These are phyloP conservation scores for Manduca sexta DNA, from an alignment of 1,140 invertebrate species.

Conservation along the genomic window DNA sequence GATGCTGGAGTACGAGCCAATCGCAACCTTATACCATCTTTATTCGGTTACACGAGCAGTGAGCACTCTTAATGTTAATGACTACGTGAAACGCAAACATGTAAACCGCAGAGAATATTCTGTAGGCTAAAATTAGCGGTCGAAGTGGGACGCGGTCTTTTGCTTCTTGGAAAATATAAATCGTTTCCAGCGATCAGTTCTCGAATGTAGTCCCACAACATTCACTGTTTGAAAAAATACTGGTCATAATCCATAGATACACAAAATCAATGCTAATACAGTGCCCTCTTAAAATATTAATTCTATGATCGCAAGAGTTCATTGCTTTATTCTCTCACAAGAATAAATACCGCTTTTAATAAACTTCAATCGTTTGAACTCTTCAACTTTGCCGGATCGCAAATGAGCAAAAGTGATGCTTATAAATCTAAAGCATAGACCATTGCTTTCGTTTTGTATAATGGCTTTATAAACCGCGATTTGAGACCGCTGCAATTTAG, in stretches of 20 bases:
- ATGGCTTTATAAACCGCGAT: constrained; percentile 36
- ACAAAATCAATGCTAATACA: neutral
- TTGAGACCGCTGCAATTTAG: no score
- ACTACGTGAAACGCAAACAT: neutral
- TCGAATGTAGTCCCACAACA: constrained; percentile 8
- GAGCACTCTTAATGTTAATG: neutral
- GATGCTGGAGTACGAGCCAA: no score
- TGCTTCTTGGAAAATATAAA: constrained; percentile 27
- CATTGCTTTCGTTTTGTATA: constrained; percentile 35
- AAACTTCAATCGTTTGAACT: constrained; percentile 12
- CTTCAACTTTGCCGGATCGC: constrained; percentile 13
- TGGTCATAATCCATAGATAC: neutral
- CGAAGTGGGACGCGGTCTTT: constrained; percentile 17
- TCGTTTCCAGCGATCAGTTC: constrained; percentile 20
- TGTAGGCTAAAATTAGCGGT: constrained; percentile 18
- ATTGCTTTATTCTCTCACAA: constrained; percentile 1
- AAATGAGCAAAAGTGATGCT: constrained; percentile 44
- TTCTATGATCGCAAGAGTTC: neutral
- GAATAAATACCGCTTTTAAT: constrained; percentile 17
- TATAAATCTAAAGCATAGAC: constrained; percentile 45
- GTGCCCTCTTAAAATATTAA: neutral
- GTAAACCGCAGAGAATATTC: no score
- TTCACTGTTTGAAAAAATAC: constrained; percentile 15
- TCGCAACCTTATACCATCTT: no score
- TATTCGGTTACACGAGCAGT: neutral